Base-by-base conservation (phyloP, 2,888 invertebrate genomes). In the Tetanocera ferruginea region DNA sequence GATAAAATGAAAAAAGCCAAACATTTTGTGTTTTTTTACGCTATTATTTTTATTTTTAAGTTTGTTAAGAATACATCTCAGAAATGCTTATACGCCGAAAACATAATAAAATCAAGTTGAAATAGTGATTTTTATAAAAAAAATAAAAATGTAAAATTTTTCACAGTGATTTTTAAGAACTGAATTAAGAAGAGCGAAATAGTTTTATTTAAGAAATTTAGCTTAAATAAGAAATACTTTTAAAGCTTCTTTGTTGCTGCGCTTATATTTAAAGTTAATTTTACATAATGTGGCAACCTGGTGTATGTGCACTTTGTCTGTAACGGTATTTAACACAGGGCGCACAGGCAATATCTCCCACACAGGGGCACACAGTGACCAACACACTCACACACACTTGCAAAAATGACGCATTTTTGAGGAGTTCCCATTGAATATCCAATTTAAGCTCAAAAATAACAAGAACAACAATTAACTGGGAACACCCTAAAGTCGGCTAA, bases 331-430 rank as follows among this genome's bases (percentile, higher is more conserved):
- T 69, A 11, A 1, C 2, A 17, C 43, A 8, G 55, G 3, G 19
- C 55, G n/a, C 55, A 1, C 23, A 23, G 19, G 51, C 69, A 51
- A 23, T 6, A 19, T 4, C 67, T 19, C 43, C n/a, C 67, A 43
- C 49, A 34, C 66, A 5, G 17, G 3, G 31, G 9, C n/a, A 64
- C 31, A 31, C 28, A 31, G 14, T 1, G 23, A 9, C 72, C 6
- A 17, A 28, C 43, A 73, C n/a, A 23, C 60, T 23, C 14, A 19
- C 72, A 43, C n/a, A 11, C 60, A 62, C 62, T 28, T 51, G n/a
- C 51, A 19, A 37, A 72, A 62, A 66, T 74, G 74, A 74, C 74
- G 74, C 52, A 74, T n/a, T 19, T 74, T 74, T 51, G n/a, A 51
- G 64, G 74, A 74, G 73, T 73, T 73, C 60, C 73, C 73, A 74